Evolutionary conservation across 35 echinoderm and acorn worm species (phyloP), one percentile per base, ranked within the genome.

Genomic region (Patiria miniata): DNA sequence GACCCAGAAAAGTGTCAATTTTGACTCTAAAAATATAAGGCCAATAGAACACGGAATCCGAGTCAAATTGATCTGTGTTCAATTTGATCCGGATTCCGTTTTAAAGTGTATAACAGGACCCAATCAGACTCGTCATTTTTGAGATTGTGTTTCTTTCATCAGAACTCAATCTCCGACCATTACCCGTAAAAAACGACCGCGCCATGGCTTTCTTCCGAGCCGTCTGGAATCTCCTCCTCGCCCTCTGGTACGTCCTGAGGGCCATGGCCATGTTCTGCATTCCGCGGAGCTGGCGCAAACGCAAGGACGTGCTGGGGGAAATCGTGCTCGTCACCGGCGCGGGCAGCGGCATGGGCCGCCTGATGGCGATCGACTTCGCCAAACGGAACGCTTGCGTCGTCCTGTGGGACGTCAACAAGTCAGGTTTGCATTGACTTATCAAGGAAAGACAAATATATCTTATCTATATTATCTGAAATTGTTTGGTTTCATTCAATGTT

Each of bases 281-380:
- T 23, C 61, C 61, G 8, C 12, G 61, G 61, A 12, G 18, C 5
- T 69, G 18, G 61, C 23, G 61, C 23, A 69, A 69, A 69, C 61
- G 61, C 19, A 69, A 51, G 52, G 38, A 83, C 57, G 53, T 99
- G 30, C 81, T 36, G 42, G 89, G 90, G 15, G 93, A 99, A 21
- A 82, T 91, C 14, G 90, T 92, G 18, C 87, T 99, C 30, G 89
- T 99, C 38, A 99, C 96, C 15, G 96, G 96, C 16, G 96, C 86
- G 5, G 96, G 96, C 4, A 92, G 89, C n/a, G 96, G 96, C 38
- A 83, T 99, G 32, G 96, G 96, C 50, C 58, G 96, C 16, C 86
- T 91, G 81, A 80, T 94, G 37, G 89, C 96, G 6, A 26, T 83
- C 6, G 39, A 89, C 52, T 90, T 99, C 55, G 83, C 96, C 6